Percentiles rank a stretch among this genome's conserved stretches.
phyloP scores from a whole-genome alignment of 2,113 vertebrate genomes.

The Daboia siamensis region DNA sequence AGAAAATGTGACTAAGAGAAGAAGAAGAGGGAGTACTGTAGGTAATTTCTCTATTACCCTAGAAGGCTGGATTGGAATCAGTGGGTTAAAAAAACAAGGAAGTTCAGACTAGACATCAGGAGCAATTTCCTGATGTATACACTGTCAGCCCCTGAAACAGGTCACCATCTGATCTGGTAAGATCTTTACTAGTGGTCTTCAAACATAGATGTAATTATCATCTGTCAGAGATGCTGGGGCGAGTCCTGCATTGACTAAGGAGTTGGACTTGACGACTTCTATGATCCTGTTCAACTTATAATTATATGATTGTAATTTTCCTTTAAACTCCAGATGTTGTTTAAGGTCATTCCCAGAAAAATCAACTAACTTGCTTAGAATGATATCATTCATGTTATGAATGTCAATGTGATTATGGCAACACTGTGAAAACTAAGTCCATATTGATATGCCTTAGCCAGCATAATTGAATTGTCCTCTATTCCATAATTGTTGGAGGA shows the following conservation, averaged over 20 bases:
- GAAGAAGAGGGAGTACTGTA: background rate
- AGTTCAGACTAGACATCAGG: background rate
- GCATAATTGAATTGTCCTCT: conserved; percentile 9
- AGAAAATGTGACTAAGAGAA: background rate
- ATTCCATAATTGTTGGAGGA: background rate
- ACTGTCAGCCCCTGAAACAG: background rate
- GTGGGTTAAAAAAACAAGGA: background rate
- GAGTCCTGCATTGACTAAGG: background rate
- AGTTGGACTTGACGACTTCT: background rate
- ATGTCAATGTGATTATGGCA: conserved; percentile 19
- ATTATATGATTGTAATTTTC: background rate
- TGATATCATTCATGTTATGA: conserved; percentile 33
- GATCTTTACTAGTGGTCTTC: background rate
- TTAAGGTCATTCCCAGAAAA: background rate
- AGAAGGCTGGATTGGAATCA: background rate
- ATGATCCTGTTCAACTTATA: background rate
- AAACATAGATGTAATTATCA: background rate
- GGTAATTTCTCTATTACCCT: background rate
- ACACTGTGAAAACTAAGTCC: background rate
- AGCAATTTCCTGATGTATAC: background rate
- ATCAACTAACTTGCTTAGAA: conserved; percentile 8
- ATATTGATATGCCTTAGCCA: conserved; percentile 6
- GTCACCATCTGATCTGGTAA: background rate
- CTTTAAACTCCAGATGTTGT: background rate
- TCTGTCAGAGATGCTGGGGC: background rate